Base-by-base conservation (phyloP, 2,113 vertebrate genomes). In the Proteles cristata region DNA sequence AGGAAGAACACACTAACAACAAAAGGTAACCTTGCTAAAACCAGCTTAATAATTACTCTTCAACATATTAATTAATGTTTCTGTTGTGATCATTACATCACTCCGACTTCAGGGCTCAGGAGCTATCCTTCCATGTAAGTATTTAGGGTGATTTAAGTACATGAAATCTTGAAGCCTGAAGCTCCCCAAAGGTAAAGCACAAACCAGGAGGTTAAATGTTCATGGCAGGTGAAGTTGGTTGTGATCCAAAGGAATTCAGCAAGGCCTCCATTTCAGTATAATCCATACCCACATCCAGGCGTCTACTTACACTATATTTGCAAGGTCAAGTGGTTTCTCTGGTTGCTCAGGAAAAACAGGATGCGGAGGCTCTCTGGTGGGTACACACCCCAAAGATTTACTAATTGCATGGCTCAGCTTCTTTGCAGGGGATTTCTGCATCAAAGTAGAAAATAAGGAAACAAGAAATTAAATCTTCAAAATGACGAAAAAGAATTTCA, bases 371-470 rank as follows among this genome's bases (percentile, higher is more conserved):
- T 99, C 99, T 97, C 99, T 98, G n/a, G 99, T 99, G 81, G 99
- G 99, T 8, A 99, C 99, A 0, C 99, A 99, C 88, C 99, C 99
- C 17, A 99, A 99, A 4, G 99, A 99, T 95, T 99, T 99, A 94
- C 99, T 99, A 98, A 99, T 99, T 23, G 99, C 99, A 58, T 99
- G 99, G 99, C 99, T 99, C 98, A 99, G 99, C 99, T 99, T 99
- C 99, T 99, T 99, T 63, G 99, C 99, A 7, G 99, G 99, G 17
- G 99, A 99, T 97, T 99, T 99, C 99, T 99, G 99, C 90, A 83
- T 95, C 69, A 96, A 96, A 93, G 90, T 4, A 96, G 81, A 97
- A 96, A 97, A 97, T 80, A 95, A 93, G 74, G 76, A 98, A 92
- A 97, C 43, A 86, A 89, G 63, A 45, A 95, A 87, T 91, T 96